Evolutionary conservation across 2,113 vertebrate species (phyloP), one percentile per base, ranked within the genome.

Genomic region (Nestor notabilis): DNA sequence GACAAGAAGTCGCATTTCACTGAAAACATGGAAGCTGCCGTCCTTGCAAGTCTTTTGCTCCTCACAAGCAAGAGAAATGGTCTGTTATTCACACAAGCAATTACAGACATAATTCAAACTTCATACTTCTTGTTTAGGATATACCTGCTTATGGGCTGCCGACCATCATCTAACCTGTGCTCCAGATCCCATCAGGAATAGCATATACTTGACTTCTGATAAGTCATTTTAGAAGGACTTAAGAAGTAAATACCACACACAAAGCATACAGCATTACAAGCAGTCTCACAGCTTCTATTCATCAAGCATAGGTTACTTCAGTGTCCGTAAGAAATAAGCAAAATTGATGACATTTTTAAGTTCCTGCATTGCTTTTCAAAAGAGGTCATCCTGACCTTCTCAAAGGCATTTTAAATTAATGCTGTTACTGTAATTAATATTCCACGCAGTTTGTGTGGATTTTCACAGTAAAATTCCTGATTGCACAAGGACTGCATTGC

Each of bases 191-290:
- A 78, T 10, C 31, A 89, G 25, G 20, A 77, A 68, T 21, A 52
- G 0, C 1, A 78, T 1, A 8, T 6, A 37, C 31, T n/a, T n/a
- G 29, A 61, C 41, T 72, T 83, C 3, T 7, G 21, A 7, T 6
- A n/a, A 56, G 27, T 61, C 17, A 29, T 68, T 89, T 66, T 12
- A 84, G 33, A 72, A 74, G 19, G n/a, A 74, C 33, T 70, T 50
- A 37, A 53, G 46, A 79, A 7, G 24, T 37, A 75, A 90, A 84
- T 28, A 49, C 8, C 21, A 60, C 14, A 20, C 4, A 47, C 11
- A 84, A 52, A 76, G 31, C n/a, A 53, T 13, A 31, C 0, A 39
- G 15, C 31, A 20, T 5, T 31, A 5, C 29, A 70, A 85, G 9
- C 2, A 6, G 70, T 29, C 29, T 25, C 50, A 41, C 20, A n/a